phyloP scores from a whole-genome alignment of 2,888 invertebrate species.

The Heteromurus nitidus region DNA sequence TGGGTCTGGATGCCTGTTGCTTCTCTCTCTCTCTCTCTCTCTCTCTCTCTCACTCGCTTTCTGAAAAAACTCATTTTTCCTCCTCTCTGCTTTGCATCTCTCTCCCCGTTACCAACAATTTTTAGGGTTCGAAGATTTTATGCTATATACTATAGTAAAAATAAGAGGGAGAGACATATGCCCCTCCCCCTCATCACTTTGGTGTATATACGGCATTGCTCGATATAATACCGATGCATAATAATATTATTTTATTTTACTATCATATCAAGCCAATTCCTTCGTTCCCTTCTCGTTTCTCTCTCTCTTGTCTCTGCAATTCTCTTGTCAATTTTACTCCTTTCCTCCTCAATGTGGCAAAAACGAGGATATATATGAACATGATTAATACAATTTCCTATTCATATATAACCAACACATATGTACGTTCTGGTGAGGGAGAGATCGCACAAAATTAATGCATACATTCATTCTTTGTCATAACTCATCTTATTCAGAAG shows the following conservation, averaged over 20 bases:
- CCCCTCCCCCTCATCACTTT: conserved; percentile 42
- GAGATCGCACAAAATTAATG: not conserved
- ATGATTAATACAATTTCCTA: not conserved
- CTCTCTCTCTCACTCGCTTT: not conserved
- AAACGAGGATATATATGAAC: not conserved
- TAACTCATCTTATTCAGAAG: conserved; percentile 3
- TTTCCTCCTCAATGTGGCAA: not conserved
- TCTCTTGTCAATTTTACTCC: not conserved
- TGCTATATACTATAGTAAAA: not conserved
- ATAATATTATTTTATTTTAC: conserved; percentile 15
- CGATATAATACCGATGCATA: conserved; percentile 8
- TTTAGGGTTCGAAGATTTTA: no score
- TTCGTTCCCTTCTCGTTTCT: conserved; percentile 2
- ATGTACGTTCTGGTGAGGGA: no score
- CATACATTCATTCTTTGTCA: not conserved
- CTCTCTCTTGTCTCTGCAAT: not conserved
- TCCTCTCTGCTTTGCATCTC: not conserved
- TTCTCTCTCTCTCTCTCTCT: conserved; percentile 28
- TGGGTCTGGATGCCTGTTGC: conserved; percentile 50
- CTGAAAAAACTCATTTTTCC: not conserved
- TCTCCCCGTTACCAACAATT: not conserved
- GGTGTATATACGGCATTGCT: not conserved
- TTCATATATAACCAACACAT: no score
- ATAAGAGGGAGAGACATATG: conserved; percentile 13
- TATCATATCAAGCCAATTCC: no score